Conservation (phyloP, 2,888 invertebrate genomes). For the Drosophila picticornis region DNA sequence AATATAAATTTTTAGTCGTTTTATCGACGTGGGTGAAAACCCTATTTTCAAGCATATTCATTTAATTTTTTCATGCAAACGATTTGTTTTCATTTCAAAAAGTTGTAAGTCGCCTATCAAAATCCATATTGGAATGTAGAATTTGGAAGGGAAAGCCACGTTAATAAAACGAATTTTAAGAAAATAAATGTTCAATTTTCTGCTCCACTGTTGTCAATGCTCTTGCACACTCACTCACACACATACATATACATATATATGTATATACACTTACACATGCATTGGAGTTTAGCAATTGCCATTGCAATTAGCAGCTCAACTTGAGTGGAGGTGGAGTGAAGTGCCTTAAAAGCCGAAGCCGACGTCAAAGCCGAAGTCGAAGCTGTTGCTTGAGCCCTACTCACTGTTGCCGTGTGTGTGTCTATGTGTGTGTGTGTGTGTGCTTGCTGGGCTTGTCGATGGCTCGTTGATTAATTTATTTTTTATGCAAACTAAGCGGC, state of each 20-base stretch:
- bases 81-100: background rate
- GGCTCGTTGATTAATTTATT: constrained; percentile 71
- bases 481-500: constrained; percentile 75
- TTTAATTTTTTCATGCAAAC: background rate
- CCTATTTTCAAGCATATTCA: background rate
- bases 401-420: constrained; percentile 7
- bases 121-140: background rate
- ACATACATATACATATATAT: background rate
- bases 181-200: background rate
- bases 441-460: constrained; percentile 41
- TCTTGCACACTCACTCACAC: constrained; percentile 11
- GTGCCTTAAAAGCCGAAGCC: constrained; percentile 48
- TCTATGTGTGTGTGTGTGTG: constrained; percentile 11
- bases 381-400: constrained; percentile 32
- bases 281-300: constrained; percentile 67
- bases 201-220: constrained; percentile 46
- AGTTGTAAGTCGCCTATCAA: background rate
- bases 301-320: constrained; percentile 80
- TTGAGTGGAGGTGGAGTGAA: constrained; percentile 70
- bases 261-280: constrained; percentile 15
- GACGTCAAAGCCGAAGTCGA: constrained; percentile 27
- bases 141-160: background rate
- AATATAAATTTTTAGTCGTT: background rate
- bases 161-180: background rate
- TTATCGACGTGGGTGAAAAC: background rate